A percentile compares a stretch with the other conserved stretches of the same genome.
phyloP scores from a whole-genome alignment of 2,797 vertebrate species.

The Sandelia bainsii region DNA sequence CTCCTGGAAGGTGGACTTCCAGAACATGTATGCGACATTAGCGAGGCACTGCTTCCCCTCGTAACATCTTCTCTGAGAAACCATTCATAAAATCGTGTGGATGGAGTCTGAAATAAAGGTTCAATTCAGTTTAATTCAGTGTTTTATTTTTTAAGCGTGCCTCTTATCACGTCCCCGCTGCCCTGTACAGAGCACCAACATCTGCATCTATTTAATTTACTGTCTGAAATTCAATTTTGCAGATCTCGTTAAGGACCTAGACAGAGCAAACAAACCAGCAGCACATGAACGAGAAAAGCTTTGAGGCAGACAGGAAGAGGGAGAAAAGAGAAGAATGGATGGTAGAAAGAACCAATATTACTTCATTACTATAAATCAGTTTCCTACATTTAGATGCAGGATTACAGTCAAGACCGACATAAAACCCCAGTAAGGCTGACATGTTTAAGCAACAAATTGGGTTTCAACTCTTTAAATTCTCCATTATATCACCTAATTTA shows the following conservation, averaged over 20 bases:
- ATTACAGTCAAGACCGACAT: neutral
- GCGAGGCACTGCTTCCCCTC: neutral
- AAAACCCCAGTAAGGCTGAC: no score
- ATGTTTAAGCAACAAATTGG: no score
- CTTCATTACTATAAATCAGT: neutral
- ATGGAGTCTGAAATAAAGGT: no score
- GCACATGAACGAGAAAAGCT: constrained; percentile 19
- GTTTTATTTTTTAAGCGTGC: constrained; percentile 19
- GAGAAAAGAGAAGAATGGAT: neutral
- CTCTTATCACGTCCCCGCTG: constrained; percentile 51
- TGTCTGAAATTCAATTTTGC: constrained; percentile 69
- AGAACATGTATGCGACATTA: neutral
- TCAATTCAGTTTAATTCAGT: no score
- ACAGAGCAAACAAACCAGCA: constrained; percentile 28
- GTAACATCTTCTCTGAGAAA: neutral
- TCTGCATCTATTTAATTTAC: constrained; percentile 67
- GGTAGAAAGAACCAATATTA: neutral
- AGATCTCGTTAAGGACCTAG: constrained; percentile 57
- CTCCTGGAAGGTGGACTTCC: neutral
- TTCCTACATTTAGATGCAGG: no score
- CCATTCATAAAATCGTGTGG: neutral
- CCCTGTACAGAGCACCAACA: constrained; percentile 50
- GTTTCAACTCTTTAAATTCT: neutral
- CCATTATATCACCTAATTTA: no score
- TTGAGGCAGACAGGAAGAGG: neutral